Evolutionary conservation across 2,113 vertebrate species (phyloP), one percentile per base, ranked within the genome.

Genomic region (Dicentrarchus labrax): DNA sequence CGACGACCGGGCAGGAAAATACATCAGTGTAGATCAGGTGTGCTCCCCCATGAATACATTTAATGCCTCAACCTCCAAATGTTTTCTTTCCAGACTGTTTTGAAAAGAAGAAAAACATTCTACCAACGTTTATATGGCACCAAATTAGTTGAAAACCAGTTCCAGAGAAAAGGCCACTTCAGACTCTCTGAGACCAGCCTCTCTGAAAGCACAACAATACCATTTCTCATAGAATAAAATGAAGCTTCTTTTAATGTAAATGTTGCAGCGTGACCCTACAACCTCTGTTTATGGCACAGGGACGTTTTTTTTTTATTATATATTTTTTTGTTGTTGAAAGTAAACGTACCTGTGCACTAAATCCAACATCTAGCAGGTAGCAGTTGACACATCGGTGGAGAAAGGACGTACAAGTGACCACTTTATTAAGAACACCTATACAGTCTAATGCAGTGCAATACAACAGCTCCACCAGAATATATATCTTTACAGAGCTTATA

Each of bases 1-100:
- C 21, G 45, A 60, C 30, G n/a, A 51, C 17, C 5, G 0, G 78
- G 72, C 57, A 73, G 70, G 75, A 81, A 86, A 86, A 85, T 72
- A 61, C 50, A 82, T 16, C 45, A 54, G 83, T 13, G 72, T 57
- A 68, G 68, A 85, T 81, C 54, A 73, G 47, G 70, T 76, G 78
- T 64, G 75, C 43, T 60, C 64, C 38, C 61, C 53, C 6, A 8
- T 67, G 70, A 83, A 85, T 77, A 70, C 53, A 67, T 79, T 76
- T 48, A 53, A 78, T 84, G 82, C 74, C 71, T 72, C 71, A 86
- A 36, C 79, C 39, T 86, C 67, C 76, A 71, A 81, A 86, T 73
- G n/a, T 64, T 83, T 69, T 59, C 65, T 72, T 65, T 48, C 21
- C 22, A 2, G 54, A 72, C 60, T 61, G 54, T 71, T 88, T 71